Base-by-base conservation (phyloP, 2,797 vertebrate species). In the Enteromius argenteus region DNA sequence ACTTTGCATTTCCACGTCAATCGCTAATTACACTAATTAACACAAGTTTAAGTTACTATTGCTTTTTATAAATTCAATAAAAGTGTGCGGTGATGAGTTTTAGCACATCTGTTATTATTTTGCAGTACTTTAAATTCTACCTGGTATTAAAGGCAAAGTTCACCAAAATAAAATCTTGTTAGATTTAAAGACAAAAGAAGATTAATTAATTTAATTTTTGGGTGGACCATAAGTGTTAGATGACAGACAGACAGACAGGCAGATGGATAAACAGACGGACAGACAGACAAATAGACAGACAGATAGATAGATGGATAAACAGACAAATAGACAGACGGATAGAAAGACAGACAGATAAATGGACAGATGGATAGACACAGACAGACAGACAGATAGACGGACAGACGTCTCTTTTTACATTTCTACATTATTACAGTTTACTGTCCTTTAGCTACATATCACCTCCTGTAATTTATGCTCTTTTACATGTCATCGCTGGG, bases 281-380 rank as follows among this genome's bases (percentile, higher is more conserved):
- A 49, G 44, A 49, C 6, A 56, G 53, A n/a, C 0, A 2, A 2
- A 60, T 1, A 13, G 10, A 27, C 0, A 0, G 4, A 60, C 2
- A 13, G 56, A 58, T 0, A n/a, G 21, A n/a, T 0, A 8, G 21
- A 4, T 0, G 19, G 19, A 56, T 1, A n/a, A 21, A 21, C 7
- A 8, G 5, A 51, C 0, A 3, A 7, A 56, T 1, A 0, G 49
- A 21, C 2, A 8, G 8, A n/a, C 1, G 3, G 3, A 56, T 0
- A n/a, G 8, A 56, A 0, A 2, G 7, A 56, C 0, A 9, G 8
- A 53, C 2, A 9, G 51, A 56, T 1, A 9, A 2, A 56, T 0
- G 9, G 6, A 56, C 1, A 10, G 53, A 56, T 10, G 0, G 53
- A n/a, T 1, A 4, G 53, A 56, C 19, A 10, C 1, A n/a, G 53